Base-by-base conservation (phyloP, 2,113 vertebrate species). In the Pelvicachromis taeniatus region DNA sequence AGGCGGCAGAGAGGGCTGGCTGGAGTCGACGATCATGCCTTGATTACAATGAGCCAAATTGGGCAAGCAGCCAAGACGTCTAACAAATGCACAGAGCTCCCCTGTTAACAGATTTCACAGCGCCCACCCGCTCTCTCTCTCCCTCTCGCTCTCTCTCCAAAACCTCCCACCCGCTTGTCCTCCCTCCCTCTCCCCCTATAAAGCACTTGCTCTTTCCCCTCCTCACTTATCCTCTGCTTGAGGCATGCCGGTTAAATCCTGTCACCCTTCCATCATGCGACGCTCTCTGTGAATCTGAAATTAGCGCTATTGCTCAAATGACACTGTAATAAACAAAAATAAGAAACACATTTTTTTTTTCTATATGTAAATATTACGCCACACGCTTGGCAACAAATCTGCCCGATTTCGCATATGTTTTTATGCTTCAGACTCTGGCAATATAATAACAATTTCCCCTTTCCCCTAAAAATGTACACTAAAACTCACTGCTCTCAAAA, bases 11-110 rank as follows among this genome's bases (percentile, higher is more conserved):
- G 96, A 95, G 92, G 94, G 96, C 94, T 95, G 97, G 96, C 96
- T 95, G 95, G 97, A 97, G 96, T 96, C 96, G 95, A 93, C 92
- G 96, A 97, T 97, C 98, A 99, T 99, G 98, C 97, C 98, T 97
- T 96, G 96, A 98, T 98, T 97, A 99, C 97, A 97, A 98, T 97
- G 95, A 98, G 95, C 93, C 91, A 91, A 95, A 95, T 87, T 94
- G 96, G 96, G 97, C 97, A 87, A 80, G 84, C 88, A 79, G 94
- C 95, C 95, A 95, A 94, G 88, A 89, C 58, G 89, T 91, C 94
- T 90, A 91, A 91, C 92, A 91, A 94, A 95, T 80, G 91, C 93
- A 95, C 92, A 94, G 95, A 94, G 93, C 90, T 90, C 89, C 95
- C 93, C 96, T 94, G 94, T 93, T 95, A 89, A 92, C 93, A 78